Evolutionary conservation across 2,113 vertebrate species (phyloP).

Genomic region (Campylomormyrus tamandua): DNA sequence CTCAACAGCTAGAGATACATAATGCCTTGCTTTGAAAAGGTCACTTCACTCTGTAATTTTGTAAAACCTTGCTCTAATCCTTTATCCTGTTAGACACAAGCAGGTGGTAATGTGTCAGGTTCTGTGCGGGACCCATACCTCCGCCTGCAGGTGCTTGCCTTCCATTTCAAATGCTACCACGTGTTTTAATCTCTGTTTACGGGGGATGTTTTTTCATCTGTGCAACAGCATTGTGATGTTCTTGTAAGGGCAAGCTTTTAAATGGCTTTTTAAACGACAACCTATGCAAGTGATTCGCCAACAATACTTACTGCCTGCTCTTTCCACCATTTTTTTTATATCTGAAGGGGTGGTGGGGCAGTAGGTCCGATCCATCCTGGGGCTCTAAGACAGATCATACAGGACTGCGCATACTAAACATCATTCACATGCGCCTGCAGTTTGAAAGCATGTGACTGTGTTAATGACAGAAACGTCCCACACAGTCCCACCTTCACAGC

Average conservation of each 20-base stretch:
- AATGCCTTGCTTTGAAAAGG: slow-evolving; percentile 1
- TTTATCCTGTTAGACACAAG: slow-evolving; percentile 29
- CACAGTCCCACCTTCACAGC: background rate
- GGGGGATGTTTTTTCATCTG: background rate
- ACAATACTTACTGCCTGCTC: background rate
- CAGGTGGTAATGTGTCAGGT: slow-evolving; percentile 14
- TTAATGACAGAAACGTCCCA: background rate
- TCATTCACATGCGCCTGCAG: background rate
- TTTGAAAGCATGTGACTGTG: background rate
- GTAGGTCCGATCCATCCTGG: background rate
- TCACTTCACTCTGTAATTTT: slow-evolving; percentile 23
- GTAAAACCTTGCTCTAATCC: slow-evolving; percentile 36
- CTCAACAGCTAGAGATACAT: background rate
- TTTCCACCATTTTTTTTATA: background rate
- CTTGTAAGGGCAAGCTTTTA: background rate
- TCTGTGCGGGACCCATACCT: slow-evolving; percentile 42
- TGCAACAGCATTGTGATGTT: background rate
- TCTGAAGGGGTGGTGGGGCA: background rate
- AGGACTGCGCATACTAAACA: background rate
- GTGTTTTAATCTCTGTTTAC: background rate
- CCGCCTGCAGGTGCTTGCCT: background rate
- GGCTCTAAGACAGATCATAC: background rate
- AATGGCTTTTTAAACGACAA: background rate
- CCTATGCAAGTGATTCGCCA: background rate
- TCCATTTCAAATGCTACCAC: background rate